Base-by-base conservation (phyloP, 2,113 vertebrate genomes). In the Hydrolagus affinis region DNA sequence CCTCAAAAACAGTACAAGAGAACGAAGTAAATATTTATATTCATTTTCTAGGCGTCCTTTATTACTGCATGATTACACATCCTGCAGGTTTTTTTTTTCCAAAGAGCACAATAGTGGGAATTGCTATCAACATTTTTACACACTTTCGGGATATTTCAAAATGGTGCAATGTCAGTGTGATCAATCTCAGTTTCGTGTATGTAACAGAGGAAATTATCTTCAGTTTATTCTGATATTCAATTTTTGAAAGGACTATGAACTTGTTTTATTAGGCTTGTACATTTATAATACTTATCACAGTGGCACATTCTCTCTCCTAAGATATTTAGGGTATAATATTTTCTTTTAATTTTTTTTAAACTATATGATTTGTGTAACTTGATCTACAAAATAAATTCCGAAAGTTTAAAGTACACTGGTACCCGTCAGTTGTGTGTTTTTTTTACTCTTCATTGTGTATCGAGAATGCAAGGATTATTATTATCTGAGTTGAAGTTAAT, bases 291-390 rank as follows among this genome's bases (percentile, higher is more conserved):
- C 64, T 75, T 75, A 75, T 75, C 59, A 62, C 60, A 60, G 75
- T 80, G 64, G 23, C 77, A 80, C 64, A 30, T 3, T 19, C 62
- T 83, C 66, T 19, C 62, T 83, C 66, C 60, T 62, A 83, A 30
- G 78, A 32, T 30, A 80, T 59, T 77, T 44, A 44, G 21, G 60
- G 62, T 83, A 30, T 83, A 64, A 83, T 83, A 19, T 83, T 83
- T 83, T 83, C 78, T 75, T 75, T 75, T 75, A 75, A 83, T 60
- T 62, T 68, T 83, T 71, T 83, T 83, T 83, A 83, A 80, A 60
- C 77, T 17, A 28, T 80, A 64, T 66, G 64, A 80, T 83, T 83
- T 83, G 60, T 83, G 78, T 83, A 75, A 66, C 60, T 30, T 83
- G 62, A 66, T 83, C 25, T 60, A 68, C 66, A 83, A 44, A 83